Base-by-base conservation (phyloP, 2,797 vertebrate genomes). In the Heteromormyrus szaboi region DNA sequence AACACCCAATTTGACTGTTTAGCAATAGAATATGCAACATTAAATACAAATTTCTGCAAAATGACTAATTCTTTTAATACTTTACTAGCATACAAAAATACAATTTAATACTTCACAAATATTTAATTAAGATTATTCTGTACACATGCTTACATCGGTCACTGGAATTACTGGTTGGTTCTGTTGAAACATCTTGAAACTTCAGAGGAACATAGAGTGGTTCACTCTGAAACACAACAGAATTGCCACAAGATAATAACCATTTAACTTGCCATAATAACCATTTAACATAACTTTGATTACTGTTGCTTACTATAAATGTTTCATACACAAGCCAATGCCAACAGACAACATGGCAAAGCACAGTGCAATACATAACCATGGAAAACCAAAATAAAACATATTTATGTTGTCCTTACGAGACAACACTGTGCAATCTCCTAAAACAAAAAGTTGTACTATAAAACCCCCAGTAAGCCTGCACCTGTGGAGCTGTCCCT, bases 121-220 rank as follows among this genome's bases (percentile, higher is more conserved):
- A 68, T 68, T 14, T 68, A 5, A 37, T 37, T 14, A 6, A 44
- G 54, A 87, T 48, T 87, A 22, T 53, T 41, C 33, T 37, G n/a
- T 9, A 54, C 22, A 56, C 53, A 41, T 41, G 19, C 98, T 98
- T 93, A 99, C 98, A 91, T 93, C 96, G 95, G 91, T 97, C 96
- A 6, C 91, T 95, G 46, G 94, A 95, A 93, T 93, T 93, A 86
- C 93, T 93, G 56, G 93, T 93, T 90, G 95, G 97, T 90, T 98
- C 98, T 89, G 92, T 91, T 62, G 97, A 93, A n/a, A 97, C 93
- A 89, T 99, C 98, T 95, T 98, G 97, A 95, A 99, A 99, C 94
- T 98, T 98, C 91, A 99, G 96, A 68, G 98, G 98, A 91, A 99
- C 97, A 89, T 99, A 99, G 0, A 99, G 95, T 12, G 98, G 98